Base-by-base conservation (phyloP, 2,797 vertebrate species). In the Typhlichthys subterraneus region DNA sequence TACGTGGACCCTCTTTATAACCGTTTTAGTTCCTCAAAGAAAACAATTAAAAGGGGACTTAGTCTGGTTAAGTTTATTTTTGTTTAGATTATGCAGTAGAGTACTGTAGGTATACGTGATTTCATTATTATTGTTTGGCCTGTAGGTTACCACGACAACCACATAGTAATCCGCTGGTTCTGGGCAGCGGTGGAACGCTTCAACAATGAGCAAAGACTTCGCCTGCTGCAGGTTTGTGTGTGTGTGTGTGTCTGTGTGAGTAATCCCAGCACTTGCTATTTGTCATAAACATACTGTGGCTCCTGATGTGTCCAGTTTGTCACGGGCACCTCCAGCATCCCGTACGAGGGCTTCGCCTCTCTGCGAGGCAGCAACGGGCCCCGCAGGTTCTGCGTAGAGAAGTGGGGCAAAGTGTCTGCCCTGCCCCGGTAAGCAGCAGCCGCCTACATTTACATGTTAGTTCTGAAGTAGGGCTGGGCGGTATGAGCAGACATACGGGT, bases 131-230 rank as follows among this genome's bases (percentile, higher is more conserved):
- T 3, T 23, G 23, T 53, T 63, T 4, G n/a, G 47, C 75, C 58
- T 63, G 57, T 85, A 99, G 97, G 97, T 69, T 99, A 99, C 87
- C 97, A 99, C 83, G 97, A 99, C 93, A 97, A 95, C 93, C 97
- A 99, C 86, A 96, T 99, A 59, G 97, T 99, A 73, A 97, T 99
- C 75, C 94, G 97, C 72, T 99, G 97, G 97, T 99, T 99, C 90
- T 99, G 97, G 97, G 96, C 96, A 8, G 97, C 97, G 17, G 97
- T 99, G 76, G 97, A 99, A 83, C 93, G 97, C 77, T 99, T 99
- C 91, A 99, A 99, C 91, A 99, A 99, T 54, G 97, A 99, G 78
- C 97, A 99, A 77, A 94, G 97, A 66, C 91, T 99, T 6, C 90
- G 97, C 80, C 93, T 99, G 79, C 79, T 99, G 85, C 97, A 99